These are phyloP conservation scores for Synergus laeviventris DNA, from an alignment of 2,888 invertebrate genomes.

Conservation along the genomic window DNA sequence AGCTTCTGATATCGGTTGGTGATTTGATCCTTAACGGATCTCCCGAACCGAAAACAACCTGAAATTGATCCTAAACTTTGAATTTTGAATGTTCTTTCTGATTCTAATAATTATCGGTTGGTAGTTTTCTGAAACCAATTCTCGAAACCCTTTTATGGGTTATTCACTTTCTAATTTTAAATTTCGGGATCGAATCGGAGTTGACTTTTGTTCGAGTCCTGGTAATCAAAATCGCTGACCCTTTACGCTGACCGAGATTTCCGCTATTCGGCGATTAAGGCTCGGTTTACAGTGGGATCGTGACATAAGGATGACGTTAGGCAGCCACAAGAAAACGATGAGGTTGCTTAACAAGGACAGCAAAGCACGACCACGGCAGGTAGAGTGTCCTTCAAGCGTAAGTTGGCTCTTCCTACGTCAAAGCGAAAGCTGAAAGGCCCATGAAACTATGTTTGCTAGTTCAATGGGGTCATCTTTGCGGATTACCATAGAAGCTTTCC, in stretches of 20 bases:
- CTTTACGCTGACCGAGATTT: constrained; percentile 43
- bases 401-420: constrained; percentile 37
- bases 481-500: constrained; percentile 11
- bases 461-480: constrained; percentile 36
- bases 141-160: not conserved
- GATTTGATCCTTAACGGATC: too few species aligned
- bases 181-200: not conserved
- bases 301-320: constrained; percentile 43
- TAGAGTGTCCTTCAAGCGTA: constrained; percentile 39
- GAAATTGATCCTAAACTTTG: too few species aligned
- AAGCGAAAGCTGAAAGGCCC: constrained; percentile 39
- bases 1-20: too few species aligned
- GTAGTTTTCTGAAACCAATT: too few species aligned
- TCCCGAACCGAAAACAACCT: too few species aligned
- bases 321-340: constrained; percentile 51
- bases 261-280: constrained; percentile 31
- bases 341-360: constrained; percentile 57
- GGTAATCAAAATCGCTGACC: constrained; percentile 39
- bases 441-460: constrained; percentile 34
- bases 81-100: too few species aligned
- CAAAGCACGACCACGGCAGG: constrained; percentile 28
- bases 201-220: not conserved
- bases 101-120: too few species aligned
- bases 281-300: constrained; percentile 43
- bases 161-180: not conserved